phyloP scores from a whole-genome alignment of 2,888 invertebrate genomes.

The Congeria kusceri region DNA sequence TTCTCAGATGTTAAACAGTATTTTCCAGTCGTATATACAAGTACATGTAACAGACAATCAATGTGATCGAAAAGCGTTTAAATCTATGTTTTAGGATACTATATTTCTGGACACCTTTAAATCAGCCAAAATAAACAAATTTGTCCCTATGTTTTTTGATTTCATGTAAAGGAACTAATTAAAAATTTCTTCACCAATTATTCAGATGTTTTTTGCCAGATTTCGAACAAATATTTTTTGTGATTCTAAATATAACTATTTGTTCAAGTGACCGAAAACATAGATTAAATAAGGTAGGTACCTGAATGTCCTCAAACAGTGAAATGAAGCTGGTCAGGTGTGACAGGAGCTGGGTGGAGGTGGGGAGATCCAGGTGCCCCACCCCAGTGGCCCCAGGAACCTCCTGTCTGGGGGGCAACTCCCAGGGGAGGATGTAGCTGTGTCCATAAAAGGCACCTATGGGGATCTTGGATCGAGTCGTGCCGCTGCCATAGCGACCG shows the following conservation, averaged over 20 bases:
- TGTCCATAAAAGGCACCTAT: slow-evolving; percentile 97
- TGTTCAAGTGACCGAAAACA: no score
- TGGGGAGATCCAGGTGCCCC: slow-evolving; percentile 67
- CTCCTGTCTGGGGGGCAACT: slow-evolving; percentile 76
- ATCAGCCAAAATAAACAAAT: no score
- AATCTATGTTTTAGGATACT: no score
- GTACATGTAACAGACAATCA: no score
- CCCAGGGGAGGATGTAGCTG: slow-evolving; percentile 90
- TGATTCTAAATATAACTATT: no score
- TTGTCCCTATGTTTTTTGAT: no score
- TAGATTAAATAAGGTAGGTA: slow-evolving; percentile 9
- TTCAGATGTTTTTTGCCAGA: background rate
- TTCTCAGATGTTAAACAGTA: no score
- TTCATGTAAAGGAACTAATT: background rate
- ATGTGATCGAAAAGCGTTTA: no score
- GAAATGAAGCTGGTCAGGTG: slow-evolving; percentile 89
- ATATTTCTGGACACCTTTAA: no score
- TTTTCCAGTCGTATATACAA: no score
- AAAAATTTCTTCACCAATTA: background rate
- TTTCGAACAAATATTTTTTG: no score
- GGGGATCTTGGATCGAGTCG: slow-evolving; percentile 95
- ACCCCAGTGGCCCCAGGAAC: slow-evolving; percentile 50
- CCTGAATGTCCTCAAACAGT: slow-evolving; percentile 90
- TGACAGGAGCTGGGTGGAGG: slow-evolving; percentile 78
- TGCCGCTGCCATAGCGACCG: slow-evolving; percentile 96